Percentiles rank a stretch among this genome's conserved stretches.
Conservation (phyloP, 2,797 vertebrate species). For the Choloepus didactylus region DNA sequence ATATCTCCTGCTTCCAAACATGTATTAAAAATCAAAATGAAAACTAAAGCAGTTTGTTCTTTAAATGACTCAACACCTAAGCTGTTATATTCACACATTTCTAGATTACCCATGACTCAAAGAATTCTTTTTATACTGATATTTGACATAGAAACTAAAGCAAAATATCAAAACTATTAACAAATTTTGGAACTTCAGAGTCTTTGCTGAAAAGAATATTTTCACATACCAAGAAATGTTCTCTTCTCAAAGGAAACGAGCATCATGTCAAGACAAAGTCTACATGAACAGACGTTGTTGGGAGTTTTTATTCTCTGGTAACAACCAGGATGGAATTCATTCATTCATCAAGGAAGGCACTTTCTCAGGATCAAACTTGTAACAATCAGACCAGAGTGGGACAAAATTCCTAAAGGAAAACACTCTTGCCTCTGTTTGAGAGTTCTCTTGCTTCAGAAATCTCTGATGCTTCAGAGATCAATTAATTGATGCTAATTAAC, state of each 20-base stretch:
- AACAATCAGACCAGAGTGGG: background rate
- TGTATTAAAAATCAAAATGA: constrained; percentile 34
- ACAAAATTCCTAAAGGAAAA: background rate
- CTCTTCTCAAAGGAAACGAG: background rate
- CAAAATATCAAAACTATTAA: constrained; percentile 11
- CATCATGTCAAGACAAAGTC: background rate
- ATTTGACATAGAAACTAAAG: constrained; percentile 17
- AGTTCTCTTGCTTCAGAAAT: background rate
- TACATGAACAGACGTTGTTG: background rate
- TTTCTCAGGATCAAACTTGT: background rate
- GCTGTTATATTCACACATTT: background rate
- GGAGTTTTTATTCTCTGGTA: background rate
- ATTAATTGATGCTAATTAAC: background rate
- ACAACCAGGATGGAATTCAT: background rate
- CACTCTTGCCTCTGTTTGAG: background rate
- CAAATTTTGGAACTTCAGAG: background rate
- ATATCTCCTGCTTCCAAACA: background rate
- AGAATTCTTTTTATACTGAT: background rate
- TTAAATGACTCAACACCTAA: constrained; percentile 22
- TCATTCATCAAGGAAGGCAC: constrained; percentile 1
- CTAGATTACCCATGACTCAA: background rate
- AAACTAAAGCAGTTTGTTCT: background rate
- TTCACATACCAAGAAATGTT: background rate
- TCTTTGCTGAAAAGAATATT: constrained; percentile 20
- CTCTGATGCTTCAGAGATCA: background rate